Evolutionary conservation across 2,888 invertebrate species (phyloP).

Genomic region (Iselma pallidipennis): DNA sequence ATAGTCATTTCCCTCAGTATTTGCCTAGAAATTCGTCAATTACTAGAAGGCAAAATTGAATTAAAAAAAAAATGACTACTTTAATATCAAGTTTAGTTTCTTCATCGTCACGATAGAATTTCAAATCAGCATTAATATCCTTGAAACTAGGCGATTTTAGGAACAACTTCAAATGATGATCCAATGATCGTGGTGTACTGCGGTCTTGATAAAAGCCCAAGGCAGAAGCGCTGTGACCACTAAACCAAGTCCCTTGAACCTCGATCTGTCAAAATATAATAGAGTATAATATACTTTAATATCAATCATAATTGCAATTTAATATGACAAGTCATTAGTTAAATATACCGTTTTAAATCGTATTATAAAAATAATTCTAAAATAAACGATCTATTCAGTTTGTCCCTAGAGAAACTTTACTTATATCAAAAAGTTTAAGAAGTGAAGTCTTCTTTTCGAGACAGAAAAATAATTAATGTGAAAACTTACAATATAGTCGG

Average conservation of each 20-base stretch:
- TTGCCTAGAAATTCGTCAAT: conserved; percentile 31
- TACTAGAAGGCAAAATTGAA: background rate
- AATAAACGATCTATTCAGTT: conserved; percentile 34
- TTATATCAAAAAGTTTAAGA: conserved; percentile 34
- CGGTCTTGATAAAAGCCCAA: conserved; percentile 77
- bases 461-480: conserved; percentile 43
- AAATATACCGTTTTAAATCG: conserved; percentile 32
- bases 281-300: conserved; percentile 16
- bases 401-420: conserved; percentile 35
- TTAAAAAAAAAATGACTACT: conserved; percentile 53
- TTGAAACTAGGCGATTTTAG: conserved; percentile 75
- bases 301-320: conserved; percentile 27
- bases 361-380: conserved; percentile 31
- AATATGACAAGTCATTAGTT: conserved; percentile 34
- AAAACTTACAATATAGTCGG: conserved; percentile 69
- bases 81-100: conserved; percentile 70
- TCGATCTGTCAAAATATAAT: conserved; percentile 61
- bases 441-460: conserved; percentile 30
- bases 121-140: conserved; percentile 65
- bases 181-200: conserved; percentile 66
- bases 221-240: conserved; percentile 71
- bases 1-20: conserved; percentile 59
- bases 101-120: conserved; percentile 70
- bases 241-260: conserved; percentile 78
- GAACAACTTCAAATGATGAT: conserved; percentile 67